Evolutionary conservation across 1,140 invertebrate species (phyloP), one percentile per base, ranked within the genome.

Genomic region (Cecropterus lyciades): DNA sequence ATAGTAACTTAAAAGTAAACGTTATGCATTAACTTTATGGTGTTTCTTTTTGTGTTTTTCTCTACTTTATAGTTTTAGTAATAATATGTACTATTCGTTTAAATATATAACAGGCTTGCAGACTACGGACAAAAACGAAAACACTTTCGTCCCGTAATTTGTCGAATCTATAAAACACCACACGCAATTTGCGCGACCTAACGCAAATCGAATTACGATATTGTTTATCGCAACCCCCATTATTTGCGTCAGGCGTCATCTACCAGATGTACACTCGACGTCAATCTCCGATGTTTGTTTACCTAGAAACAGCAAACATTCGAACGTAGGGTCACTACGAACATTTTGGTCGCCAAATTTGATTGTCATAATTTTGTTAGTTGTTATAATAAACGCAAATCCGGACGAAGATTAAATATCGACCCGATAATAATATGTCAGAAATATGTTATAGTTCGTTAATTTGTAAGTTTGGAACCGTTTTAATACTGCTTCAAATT

Each of bases 231-330:
- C 81, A 88, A 82, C 80, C 85, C 86, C 78, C 65, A 83, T 86
- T 87, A 86, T 89, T 89, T 85, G 84, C 82, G 84, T 82, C 82
- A 79, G 67, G 84, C 82, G 84, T 82, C 82, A 80, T 63, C 67
- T 78, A 85, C 85, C 89, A 91, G 87, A 89, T 91, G 89, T 89
- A 91, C 88, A 84, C 81, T 91, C 78, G 62, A 83, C 77, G 87
- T 91, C 87, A 89, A 89, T 89, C 87, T 89, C 79, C 70, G 62
- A 64, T 86, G 81, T 89, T 85, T 91, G 84, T 89, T 91, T 91
- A 89, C 85, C 73, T 82, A 86, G 84, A 87, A 86, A 86, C 80
- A 91, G 80, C 85, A 91, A 89, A 91, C 82, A 89, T 85, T 85
- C 70, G 78, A 53, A 49, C 67, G 59, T 43, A 79, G 87, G 88